phyloP scores from a whole-genome alignment of 2,888 invertebrate genomes.

The Trachelus iudaicus region DNA sequence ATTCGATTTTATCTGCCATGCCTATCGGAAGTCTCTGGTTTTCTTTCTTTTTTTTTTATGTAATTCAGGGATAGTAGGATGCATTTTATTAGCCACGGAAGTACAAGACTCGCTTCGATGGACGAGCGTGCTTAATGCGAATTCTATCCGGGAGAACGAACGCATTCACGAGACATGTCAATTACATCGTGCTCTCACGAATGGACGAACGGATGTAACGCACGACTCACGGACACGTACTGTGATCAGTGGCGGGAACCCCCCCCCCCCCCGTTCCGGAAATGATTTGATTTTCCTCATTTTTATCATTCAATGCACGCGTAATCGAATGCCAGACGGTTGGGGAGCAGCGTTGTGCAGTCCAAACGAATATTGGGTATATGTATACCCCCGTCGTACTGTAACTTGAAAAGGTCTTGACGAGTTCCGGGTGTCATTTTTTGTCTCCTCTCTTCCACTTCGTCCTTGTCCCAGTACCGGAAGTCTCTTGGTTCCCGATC shows the following conservation, averaged over 20 bases:
- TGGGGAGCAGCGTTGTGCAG: background rate
- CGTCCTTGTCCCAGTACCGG: background rate
- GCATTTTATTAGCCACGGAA: background rate
- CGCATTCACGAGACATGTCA: conserved; percentile 56
- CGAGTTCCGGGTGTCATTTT: background rate
- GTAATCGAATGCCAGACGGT: conserved; percentile 31
- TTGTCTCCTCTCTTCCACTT: background rate
- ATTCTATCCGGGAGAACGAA: conserved; percentile 54
- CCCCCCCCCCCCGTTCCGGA: conserved; percentile 32
- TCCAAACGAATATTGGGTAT: background rate
- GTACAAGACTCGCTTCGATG: conserved; percentile 25
- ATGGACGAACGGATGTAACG: conserved; percentile 36
- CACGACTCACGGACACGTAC: conserved; percentile 14
- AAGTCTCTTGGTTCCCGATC: background rate
- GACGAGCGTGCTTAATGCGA: conserved; percentile 56
- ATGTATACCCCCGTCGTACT: background rate
- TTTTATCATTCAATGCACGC: conserved; percentile 41
- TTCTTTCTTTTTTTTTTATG: background rate
- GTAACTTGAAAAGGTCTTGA: background rate
- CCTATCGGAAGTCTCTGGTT: background rate
- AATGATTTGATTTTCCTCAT: conserved; percentile 50
- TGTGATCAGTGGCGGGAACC: conserved; percentile 15
- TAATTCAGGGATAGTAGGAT: background rate
- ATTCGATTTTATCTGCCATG: background rate
- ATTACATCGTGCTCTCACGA: conserved; percentile 44